These are phyloP conservation scores for Brachypteracias leptosomus DNA, from an alignment of 2,113 vertebrate species.

Conservation along the genomic window DNA sequence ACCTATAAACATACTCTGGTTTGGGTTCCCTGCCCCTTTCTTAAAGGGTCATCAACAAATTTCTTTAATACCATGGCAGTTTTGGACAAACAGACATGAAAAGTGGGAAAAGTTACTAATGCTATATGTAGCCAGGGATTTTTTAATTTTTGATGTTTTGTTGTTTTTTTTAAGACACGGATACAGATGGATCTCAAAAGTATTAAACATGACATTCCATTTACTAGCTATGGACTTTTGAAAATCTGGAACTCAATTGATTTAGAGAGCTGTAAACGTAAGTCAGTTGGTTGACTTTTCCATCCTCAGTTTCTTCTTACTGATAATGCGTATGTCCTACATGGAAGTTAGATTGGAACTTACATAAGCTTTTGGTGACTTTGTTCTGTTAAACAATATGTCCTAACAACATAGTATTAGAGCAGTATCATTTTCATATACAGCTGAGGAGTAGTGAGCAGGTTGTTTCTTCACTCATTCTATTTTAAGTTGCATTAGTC, in stretches of 20 bases:
- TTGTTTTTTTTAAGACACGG: neutral
- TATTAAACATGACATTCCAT: neutral
- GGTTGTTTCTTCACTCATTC: neutral
- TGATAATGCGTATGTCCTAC: neutral
- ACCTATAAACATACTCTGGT: neutral
- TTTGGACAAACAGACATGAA: neutral
- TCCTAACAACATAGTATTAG: neutral
- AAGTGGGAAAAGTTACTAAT: neutral
- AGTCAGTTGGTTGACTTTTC: neutral
- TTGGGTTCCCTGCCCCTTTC: accelerated
- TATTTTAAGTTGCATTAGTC: neutral
- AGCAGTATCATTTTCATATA: neutral
- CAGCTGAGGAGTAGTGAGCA: neutral
- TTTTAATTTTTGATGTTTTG: neutral
- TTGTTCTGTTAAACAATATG: neutral
- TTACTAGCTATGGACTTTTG: neutral
- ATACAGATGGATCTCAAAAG: neutral
- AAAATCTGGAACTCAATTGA: neutral
- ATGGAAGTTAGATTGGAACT: neutral
- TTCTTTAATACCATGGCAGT: neutral
- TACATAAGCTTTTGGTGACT: neutral
- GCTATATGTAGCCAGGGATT: neutral
- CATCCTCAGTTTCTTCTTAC: neutral
- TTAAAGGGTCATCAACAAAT: neutral
- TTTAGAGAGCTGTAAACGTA: neutral